Base-by-base conservation (phyloP, 2,888 invertebrate genomes). In the Synanthedon tipuliformis region DNA sequence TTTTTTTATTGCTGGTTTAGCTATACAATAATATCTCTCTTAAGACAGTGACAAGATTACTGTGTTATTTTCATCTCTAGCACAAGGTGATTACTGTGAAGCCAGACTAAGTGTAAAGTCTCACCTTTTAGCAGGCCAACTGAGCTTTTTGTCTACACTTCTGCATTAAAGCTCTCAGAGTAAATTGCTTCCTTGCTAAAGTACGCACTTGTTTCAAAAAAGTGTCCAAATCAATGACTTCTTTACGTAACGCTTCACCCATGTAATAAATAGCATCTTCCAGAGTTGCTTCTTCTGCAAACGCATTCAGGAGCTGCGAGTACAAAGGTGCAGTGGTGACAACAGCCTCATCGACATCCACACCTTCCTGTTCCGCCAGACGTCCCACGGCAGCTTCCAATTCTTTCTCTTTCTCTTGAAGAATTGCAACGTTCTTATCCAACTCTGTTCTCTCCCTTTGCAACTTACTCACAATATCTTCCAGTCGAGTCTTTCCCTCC, bases 251-350 rank as follows among this genome's bases (percentile, higher is more conserved):
- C 10, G 97, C 98, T 87, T 98, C 97, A 8, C 98, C 98, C 83
- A 99, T 92, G 75, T 97, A 98, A 78, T 99, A 99, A 72, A 99
- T 97, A 57, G 98, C 96, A 89, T 99, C 99, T 88, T 99, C 99
- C 52, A 96, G 91, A 13, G 99, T 98, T 58, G 98, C 97, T 88
- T 99, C 99, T 81, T 99, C 98, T 51, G 97, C 97, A 88, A 96
- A 98, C 49, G 97, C 94, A 81, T 95, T 96, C 57, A 98, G 82
- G 69, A 99, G 91, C 94, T 98, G 98, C 83, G 95, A 95, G 73
- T 98, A 98, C 50, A 99, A 86, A 0, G 99, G 98, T 23, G 98
- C 96, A 53, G 97, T 96, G 1, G 98, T 97, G 16, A 95, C 95
- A 41, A 99, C 97, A 54, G 98, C 98, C 75, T 98, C 97, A 81